Evolutionary conservation across 1,140 invertebrate genomes (phyloP), one percentile per base, ranked within the genome.

Genomic region (Heterodera carotae): DNA sequence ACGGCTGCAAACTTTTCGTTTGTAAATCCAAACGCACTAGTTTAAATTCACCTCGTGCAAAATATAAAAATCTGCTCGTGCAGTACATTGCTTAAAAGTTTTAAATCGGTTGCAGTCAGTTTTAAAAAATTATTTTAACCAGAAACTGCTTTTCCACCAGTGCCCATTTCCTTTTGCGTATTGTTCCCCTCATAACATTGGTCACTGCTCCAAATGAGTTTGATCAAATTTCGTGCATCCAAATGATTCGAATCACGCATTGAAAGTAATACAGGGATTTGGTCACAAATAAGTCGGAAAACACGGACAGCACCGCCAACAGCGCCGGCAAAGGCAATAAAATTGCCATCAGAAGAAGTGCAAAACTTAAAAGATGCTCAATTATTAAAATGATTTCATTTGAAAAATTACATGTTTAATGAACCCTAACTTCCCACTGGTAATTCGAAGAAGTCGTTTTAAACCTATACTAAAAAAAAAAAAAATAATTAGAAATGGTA

Each of bases 281-380:
- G 39, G 64, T 74, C 64, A 18, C 64, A 43, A 31, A 66, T 31
- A 29, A 59, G 27, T 74, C 39, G 25, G 25, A 74, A 18, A 29
- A 74, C 56, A 31, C 56, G 64, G 53, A 74, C 39, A 33, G 56
- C 72, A 12, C 72, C 72, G 22, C 31, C 59, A 39, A 74, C 27
- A 18, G 43, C 59, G 12, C 39, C 36, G 56, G 69, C 69, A 33
- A 60, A 77, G 34, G 59, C 56, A 77, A 77, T n/a, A 33, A 56
- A 77, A 18, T 64, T 77, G 8, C 77, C 77, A 77, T 78, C 68
- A 25, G 77, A 68, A 2, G 77, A 78, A 66, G 67, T 79, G 31
- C 72, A 76, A 2, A 71, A 56, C 75, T 64, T 79, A 64, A 67
- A 77, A 22, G 22, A 43, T 31, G 59, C 29, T n/a, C 36, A 18